Evolutionary conservation across 2,888 invertebrate species (phyloP).

Genomic region (Campoplex capitator): DNA sequence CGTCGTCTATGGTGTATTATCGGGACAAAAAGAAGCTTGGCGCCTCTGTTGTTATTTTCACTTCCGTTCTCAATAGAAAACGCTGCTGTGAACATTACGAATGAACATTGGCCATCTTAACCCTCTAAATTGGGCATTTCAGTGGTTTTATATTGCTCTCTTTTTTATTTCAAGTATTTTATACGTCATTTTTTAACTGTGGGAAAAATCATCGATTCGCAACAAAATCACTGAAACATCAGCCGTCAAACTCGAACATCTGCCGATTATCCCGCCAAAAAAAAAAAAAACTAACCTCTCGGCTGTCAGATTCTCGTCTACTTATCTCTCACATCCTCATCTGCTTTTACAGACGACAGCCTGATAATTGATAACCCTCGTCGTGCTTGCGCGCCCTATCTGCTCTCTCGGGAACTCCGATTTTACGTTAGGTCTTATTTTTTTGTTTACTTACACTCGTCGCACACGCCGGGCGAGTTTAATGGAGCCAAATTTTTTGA

Average conservation of each 20-base stretch:
- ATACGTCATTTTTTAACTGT: background rate
- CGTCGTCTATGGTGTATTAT: background rate
- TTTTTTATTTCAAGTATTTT: background rate
- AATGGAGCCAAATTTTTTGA: slow-evolving; percentile 1
- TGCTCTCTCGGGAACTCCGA: background rate
- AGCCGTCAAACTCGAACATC: background rate
- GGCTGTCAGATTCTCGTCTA: background rate
- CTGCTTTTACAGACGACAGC: slow-evolving; percentile 5
- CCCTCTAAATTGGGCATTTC: background rate
- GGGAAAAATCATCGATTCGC: background rate
- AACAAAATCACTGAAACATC: background rate
- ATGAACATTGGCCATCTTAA: background rate
- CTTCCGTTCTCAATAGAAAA: background rate
- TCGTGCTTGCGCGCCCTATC: slow-evolving; percentile 16
- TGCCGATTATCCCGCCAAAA: slow-evolving; percentile 3
- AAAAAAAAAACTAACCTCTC: background rate
- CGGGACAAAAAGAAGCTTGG: background rate
- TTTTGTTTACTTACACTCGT: background rate
- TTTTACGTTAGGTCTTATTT: slow-evolving; percentile 3
- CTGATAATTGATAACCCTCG: slow-evolving; percentile 36
- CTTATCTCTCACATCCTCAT: slow-evolving; percentile 22
- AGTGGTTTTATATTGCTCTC: background rate
- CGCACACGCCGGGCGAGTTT: background rate
- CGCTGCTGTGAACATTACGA: background rate
- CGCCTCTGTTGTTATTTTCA: slow-evolving; percentile 4